A percentile compares a stretch with the other conserved stretches of the same genome.
Conservation (phyloP, 2,113 vertebrate species). For the Amphiprion ocellaris region DNA sequence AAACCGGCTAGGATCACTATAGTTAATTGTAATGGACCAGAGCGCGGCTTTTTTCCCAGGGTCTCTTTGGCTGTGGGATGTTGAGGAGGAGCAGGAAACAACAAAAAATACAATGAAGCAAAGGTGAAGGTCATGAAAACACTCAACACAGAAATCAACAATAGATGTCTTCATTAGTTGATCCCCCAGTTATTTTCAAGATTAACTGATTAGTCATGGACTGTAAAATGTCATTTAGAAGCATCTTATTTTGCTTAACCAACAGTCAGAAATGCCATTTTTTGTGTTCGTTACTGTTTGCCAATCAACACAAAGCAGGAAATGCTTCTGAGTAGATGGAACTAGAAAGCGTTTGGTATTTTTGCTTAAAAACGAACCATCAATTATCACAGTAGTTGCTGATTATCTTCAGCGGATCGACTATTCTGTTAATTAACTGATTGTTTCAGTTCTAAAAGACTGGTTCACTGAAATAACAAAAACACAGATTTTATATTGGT, state of each 20-base stretch:
- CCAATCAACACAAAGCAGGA: not conserved
- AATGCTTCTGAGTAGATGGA: not conserved
- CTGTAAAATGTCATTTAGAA: not conserved
- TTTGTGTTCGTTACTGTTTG: not conserved
- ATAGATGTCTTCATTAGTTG: not conserved
- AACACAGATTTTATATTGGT: not conserved
- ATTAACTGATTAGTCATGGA: not conserved
- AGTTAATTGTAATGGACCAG: slow-evolving; percentile 52
- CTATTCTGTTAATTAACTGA: too few relatives aligned
- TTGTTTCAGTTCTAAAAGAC: too few relatives aligned
- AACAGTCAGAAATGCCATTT: not conserved
- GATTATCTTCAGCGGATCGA: not conserved
- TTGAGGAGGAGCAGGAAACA: not conserved
- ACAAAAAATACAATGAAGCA: not conserved
- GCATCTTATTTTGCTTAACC: not conserved
- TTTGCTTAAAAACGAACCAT: not conserved
- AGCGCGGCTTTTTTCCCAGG: slow-evolving; percentile 56
- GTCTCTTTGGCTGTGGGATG: slow-evolving; percentile 1
- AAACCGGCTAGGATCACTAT: slow-evolving; percentile 53
- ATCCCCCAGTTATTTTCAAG: not conserved
- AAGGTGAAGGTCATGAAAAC: not conserved
- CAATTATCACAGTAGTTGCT: not conserved
- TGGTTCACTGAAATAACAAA: not conserved
- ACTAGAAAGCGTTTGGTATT: not conserved
- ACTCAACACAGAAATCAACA: not conserved